These are phyloP conservation scores for Adela reaumurella DNA, from an alignment of 2,888 invertebrate genomes.

Conservation along the genomic window DNA sequence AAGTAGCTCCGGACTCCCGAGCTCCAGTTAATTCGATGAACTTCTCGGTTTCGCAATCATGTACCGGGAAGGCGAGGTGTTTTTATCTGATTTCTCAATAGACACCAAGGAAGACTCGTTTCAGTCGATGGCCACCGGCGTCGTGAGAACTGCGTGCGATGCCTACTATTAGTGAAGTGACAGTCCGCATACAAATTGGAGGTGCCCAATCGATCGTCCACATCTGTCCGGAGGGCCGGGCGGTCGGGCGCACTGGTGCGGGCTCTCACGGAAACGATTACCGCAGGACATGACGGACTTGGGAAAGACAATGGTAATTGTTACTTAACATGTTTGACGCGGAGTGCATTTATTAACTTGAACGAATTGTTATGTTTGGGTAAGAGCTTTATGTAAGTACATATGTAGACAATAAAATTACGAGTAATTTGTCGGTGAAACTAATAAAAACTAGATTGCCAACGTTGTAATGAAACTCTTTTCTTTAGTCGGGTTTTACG, in stretches of 20 bases:
- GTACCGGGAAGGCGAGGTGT: not conserved
- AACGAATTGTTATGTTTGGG: not conserved
- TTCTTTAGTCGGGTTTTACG: too few species aligned
- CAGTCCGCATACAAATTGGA: not conserved
- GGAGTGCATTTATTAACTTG: constrained; percentile 48
- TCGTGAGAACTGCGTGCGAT: not conserved
- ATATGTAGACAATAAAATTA: too few species aligned
- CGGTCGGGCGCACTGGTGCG: constrained; percentile 12
- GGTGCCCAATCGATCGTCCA: not conserved
- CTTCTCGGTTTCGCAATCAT: not conserved
- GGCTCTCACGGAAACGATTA: constrained; percentile 52
- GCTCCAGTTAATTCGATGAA: not conserved
- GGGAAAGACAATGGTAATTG: not conserved
- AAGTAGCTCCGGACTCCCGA: not conserved
- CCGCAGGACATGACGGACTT: constrained; percentile 13
- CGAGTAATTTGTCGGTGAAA: too few species aligned
- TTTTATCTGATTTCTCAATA: not conserved
- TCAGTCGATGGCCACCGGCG: not conserved
- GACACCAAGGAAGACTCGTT: not conserved
- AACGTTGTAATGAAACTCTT: too few species aligned
- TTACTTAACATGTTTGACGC: constrained; percentile 40
- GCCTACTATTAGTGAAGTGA: not conserved
- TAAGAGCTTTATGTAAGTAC: too few species aligned
- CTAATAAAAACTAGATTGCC: too few species aligned
- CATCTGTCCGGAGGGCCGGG: not conserved